These are phyloP conservation scores for Mastigias papua DNA, from an alignment of 30 jellyfish, hydroid and myxozoan species.

Conservation along the genomic window DNA sequence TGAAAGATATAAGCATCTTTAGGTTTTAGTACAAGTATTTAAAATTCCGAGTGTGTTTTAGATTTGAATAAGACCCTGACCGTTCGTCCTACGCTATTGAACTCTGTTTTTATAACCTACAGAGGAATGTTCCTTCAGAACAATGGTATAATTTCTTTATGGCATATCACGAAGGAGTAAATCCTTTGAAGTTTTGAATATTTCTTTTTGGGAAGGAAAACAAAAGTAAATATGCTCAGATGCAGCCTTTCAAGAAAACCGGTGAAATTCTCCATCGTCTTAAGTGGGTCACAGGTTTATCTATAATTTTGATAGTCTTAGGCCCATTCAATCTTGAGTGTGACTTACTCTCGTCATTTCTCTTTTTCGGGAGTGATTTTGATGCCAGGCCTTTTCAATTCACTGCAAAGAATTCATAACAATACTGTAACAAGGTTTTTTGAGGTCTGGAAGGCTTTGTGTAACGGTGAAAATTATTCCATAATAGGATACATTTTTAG, in stretches of 20 bases:
- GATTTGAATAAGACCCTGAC: not conserved
- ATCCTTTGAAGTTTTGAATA: not conserved
- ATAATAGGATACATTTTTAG: too few relatives aligned
- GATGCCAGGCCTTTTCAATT: too few relatives aligned
- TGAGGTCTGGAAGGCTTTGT: too few relatives aligned
- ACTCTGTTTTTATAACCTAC: not conserved
- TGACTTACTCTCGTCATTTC: too few relatives aligned
- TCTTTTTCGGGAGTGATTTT: too few relatives aligned
- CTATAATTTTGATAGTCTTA: not conserved
- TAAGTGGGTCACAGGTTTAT: not conserved
- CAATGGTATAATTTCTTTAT: not conserved
- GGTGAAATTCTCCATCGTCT: not conserved
- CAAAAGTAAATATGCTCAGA: not conserved
- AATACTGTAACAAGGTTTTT: too few relatives aligned
- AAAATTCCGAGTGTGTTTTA: not conserved
- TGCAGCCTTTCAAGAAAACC: not conserved
- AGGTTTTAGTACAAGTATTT: not conserved
- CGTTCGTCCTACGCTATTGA: not conserved
- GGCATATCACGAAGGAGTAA: not conserved
- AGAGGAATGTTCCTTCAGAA: not conserved
- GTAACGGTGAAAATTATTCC: too few relatives aligned
- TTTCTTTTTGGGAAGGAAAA: not conserved
- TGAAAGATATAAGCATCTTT: not conserved
- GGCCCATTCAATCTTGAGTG: not conserved
- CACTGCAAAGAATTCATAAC: too few relatives aligned